These are phyloP conservation scores for Macaria liturata DNA, from an alignment of 2,888 invertebrate species.

Conservation along the genomic window DNA sequence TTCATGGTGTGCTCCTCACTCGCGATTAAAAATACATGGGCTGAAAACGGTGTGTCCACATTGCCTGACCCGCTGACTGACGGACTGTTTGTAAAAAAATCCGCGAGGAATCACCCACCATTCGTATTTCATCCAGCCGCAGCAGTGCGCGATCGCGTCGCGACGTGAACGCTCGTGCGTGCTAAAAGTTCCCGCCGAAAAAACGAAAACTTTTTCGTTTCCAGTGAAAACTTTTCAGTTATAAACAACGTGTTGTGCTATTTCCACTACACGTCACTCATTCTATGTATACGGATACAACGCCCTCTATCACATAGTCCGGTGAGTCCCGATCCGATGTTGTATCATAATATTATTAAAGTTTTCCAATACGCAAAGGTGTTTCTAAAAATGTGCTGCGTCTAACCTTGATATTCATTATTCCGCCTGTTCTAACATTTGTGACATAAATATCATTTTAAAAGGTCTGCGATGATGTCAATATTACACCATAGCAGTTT, in stretches of 20 bases:
- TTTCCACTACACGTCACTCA: constrained; percentile 10
- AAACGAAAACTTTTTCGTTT: constrained; percentile 41
- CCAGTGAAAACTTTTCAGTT: constrained; percentile 34
- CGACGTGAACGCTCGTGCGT: constrained; percentile 49
- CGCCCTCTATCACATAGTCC: neutral
- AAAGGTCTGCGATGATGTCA: constrained; percentile 10
- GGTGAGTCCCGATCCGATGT: constrained; percentile 15
- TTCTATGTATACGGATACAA: constrained; percentile 3
- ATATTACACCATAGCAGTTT: constrained; percentile 5
- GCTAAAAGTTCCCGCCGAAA: constrained; percentile 44
- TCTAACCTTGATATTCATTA: constrained; percentile 19
- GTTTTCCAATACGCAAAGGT: constrained; percentile 12
- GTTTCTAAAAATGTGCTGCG: constrained; percentile 18
- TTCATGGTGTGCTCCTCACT: constrained; percentile 52
- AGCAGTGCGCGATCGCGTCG: constrained; percentile 58
- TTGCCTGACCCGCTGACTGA: constrained; percentile 37
- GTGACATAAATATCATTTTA: constrained; percentile 16
- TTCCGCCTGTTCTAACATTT: constrained; percentile 15
- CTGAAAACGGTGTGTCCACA: constrained; percentile 49
- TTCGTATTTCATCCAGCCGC: neutral
- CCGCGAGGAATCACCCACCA: constrained; percentile 22
- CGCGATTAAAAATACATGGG: constrained; percentile 53
- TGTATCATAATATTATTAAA: constrained; percentile 7
- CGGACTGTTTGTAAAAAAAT: constrained; percentile 52
- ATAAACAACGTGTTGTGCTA: constrained; percentile 47